Percentiles rank a stretch among this genome's conserved stretches.
Conservation (phyloP, 2,888 invertebrate genomes). For the Eucera pruinosa region DNA sequence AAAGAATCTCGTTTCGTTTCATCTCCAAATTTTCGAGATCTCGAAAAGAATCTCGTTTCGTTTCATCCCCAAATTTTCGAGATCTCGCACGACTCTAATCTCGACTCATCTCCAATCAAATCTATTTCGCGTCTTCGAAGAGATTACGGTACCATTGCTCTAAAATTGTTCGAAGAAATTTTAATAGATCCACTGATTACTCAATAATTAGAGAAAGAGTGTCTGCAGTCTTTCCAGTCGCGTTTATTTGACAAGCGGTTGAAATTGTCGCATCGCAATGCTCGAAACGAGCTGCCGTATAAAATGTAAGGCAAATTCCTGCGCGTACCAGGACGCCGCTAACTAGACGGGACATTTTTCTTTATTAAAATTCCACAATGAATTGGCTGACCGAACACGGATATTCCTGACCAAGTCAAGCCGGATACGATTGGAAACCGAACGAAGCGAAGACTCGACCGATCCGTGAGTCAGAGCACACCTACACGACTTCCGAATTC, state of each 20-base stretch:
- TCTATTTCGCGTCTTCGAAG: too few relatives aligned
- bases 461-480: constrained; percentile 61
- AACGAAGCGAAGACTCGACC: constrained; percentile 33
- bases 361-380: constrained; percentile 42
- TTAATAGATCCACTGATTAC: too few relatives aligned
- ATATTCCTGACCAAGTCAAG: constrained; percentile 60
- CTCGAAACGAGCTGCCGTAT: neutral
- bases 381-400: constrained; percentile 9
- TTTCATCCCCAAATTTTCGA: too few relatives aligned
- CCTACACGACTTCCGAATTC: constrained; percentile 73
- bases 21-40: too few relatives aligned
- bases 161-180: too few relatives aligned
- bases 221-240: too few relatives aligned
- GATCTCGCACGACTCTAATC: too few relatives aligned
- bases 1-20: too few relatives aligned
- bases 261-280: neutral
- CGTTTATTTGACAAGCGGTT: neutral
- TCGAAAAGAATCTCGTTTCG: too few relatives aligned
- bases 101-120: too few relatives aligned
- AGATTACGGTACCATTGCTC: too few relatives aligned
- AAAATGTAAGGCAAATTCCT: constrained; percentile 27
- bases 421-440: constrained; percentile 57
- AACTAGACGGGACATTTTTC: constrained; percentile 15
- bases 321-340: neutral
- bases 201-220: too few relatives aligned